These are phyloP conservation scores for Mylabris sibirica DNA, from an alignment of 2,888 invertebrate genomes.

Conservation along the genomic window DNA sequence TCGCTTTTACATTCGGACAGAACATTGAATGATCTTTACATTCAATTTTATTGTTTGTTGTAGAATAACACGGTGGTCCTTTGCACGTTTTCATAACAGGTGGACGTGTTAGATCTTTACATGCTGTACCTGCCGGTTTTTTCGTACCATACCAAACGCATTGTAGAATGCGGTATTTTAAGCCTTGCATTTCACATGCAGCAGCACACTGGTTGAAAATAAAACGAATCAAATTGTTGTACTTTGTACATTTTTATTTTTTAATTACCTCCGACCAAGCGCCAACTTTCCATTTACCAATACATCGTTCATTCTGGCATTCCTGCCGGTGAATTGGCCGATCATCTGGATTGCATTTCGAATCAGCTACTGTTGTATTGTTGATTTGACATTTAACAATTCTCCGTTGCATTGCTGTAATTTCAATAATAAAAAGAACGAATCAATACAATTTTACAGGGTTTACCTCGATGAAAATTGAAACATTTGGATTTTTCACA, in stretches of 20 bases:
- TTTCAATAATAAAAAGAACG: neutral
- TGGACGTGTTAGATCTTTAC: conserved; percentile 79
- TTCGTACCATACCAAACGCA: conserved; percentile 92
- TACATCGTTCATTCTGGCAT: conserved; percentile 84
- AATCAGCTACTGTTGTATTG: conserved; percentile 54
- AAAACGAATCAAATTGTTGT: conserved; percentile 15
- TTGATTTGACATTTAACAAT: conserved; percentile 69
- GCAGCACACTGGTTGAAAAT: conserved; percentile 77
- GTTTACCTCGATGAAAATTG: conserved; percentile 71
- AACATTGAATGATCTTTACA: conserved; percentile 85
- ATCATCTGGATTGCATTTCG: conserved; percentile 74
- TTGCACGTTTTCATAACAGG: conserved; percentile 80
- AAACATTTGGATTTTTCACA: conserved; percentile 80
- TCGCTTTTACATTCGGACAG: conserved; percentile 85
- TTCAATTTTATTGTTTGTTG: conserved; percentile 63
- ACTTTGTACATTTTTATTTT: neutral
- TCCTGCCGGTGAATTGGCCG: conserved; percentile 81
- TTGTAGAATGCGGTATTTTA: conserved; percentile 86
- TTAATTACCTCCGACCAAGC: conserved; percentile 88
- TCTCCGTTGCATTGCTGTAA: conserved; percentile 75
- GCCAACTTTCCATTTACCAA: conserved; percentile 88
- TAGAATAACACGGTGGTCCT: conserved; percentile 70
- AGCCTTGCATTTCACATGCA: conserved; percentile 81
- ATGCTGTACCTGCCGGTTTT: conserved; percentile 85
- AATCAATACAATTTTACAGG: neutral